phyloP scores from a whole-genome alignment of 2,113 vertebrate species.

The Rafetus swinhoei region DNA sequence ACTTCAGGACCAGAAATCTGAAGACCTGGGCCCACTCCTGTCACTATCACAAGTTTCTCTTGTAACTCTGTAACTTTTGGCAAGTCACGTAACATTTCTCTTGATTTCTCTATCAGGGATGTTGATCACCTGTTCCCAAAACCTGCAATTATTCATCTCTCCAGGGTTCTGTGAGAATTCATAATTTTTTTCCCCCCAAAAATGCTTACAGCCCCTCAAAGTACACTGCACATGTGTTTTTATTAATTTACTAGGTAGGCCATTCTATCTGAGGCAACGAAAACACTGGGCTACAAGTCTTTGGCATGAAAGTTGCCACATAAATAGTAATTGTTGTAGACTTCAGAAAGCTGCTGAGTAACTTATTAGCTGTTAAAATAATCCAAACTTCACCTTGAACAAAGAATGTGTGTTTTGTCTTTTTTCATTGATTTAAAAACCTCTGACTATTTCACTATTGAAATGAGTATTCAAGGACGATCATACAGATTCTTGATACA shows the following conservation, averaged over 20 bases:
- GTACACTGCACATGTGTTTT: background rate
- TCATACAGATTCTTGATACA: background rate
- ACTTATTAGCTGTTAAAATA: background rate
- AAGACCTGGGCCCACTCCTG: background rate
- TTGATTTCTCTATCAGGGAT: background rate
- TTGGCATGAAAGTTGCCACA: slow-evolving; percentile 7
- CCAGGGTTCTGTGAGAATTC: background rate
- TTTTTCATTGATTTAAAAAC: slow-evolving; percentile 2
- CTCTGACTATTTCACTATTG: background rate
- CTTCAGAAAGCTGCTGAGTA: slow-evolving; percentile 16
- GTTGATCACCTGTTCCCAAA: background rate
- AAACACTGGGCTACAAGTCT: slow-evolving; percentile 29
- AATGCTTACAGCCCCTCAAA: background rate
- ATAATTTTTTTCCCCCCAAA: background rate
- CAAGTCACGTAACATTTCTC: background rate
- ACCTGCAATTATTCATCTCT: background rate
- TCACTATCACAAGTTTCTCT: background rate
- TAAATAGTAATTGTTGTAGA: slow-evolving; percentile 43
- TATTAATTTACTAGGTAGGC: slow-evolving; percentile 17
- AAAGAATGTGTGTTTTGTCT: background rate
- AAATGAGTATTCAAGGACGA: background rate
- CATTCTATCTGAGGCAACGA: background rate
- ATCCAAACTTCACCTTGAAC: slow-evolving; percentile 2
- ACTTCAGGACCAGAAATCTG: background rate
- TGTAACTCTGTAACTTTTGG: background rate